Percentiles rank a stretch among this genome's conserved stretches.
Evolutionary conservation across 2,113 vertebrate genomes (phyloP).

Genomic region (Mesitornis unicolor): DNA sequence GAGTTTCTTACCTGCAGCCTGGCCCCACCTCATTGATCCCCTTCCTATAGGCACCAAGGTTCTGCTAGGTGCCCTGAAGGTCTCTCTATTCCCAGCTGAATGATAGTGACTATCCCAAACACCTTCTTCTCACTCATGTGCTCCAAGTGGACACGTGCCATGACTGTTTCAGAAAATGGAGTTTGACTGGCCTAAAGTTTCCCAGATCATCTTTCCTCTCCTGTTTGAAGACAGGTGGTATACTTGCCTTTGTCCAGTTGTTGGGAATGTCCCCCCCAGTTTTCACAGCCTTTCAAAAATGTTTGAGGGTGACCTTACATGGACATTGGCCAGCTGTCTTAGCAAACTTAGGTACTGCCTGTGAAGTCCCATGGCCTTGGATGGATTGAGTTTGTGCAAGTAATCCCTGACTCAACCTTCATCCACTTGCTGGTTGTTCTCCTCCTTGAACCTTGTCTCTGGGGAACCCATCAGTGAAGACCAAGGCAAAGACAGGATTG

Average conservation of each 20-base stretch:
- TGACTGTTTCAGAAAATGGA: neutral
- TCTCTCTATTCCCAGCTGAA: neutral
- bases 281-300: neutral
- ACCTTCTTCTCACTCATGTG: neutral
- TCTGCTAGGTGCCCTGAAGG: neutral
- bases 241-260: neutral
- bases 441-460: neutral
- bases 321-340: neutral
- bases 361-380: neutral
- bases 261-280: neutral
- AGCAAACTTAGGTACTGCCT: neutral
- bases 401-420: neutral
- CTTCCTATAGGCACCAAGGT: too few species aligned
- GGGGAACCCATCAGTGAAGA: neutral
- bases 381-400: neutral
- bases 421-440: neutral
- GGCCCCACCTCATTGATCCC: rapidly evolving
- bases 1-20: neutral
- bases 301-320: neutral
- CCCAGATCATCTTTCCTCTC: neutral
- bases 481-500: neutral
- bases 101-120: neutral
- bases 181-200: neutral
- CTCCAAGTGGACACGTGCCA: neutral
- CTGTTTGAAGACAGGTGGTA: neutral